phyloP scores from a whole-genome alignment of 2,113 vertebrate genomes.

The Xenopus laevis region DNA sequence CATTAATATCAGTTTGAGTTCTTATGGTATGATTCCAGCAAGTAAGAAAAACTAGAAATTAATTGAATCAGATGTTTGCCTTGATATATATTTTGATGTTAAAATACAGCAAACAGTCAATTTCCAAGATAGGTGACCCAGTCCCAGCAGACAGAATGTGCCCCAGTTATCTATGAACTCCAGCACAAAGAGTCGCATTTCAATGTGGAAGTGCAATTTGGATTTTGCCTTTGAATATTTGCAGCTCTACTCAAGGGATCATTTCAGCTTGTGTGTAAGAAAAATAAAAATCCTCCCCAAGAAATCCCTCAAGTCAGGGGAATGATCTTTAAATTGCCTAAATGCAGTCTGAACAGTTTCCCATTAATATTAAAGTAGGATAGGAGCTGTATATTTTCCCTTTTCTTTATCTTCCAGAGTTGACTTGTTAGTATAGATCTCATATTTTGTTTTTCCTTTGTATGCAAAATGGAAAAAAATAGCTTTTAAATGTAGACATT shows the following conservation, averaged over 20 bases:
- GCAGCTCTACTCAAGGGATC: not conserved
- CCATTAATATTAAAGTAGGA: not conserved
- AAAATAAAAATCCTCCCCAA: not conserved
- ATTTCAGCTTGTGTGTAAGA: not conserved
- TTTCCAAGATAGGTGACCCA: not conserved
- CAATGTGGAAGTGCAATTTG: not conserved
- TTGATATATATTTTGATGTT: not conserved
- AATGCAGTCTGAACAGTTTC: not conserved
- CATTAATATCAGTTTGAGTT: too few relatives aligned
- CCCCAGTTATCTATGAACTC: conserved; percentile 1
- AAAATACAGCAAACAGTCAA: not conserved
- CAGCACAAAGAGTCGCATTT: not conserved
- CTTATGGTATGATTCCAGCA: too few relatives aligned
- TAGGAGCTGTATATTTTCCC: too few relatives aligned
- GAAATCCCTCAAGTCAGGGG: not conserved
- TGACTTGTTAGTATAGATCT: too few relatives aligned
- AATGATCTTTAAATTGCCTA: not conserved
- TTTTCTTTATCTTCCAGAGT: too few relatives aligned
- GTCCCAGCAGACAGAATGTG: not conserved
- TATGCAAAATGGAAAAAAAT: too few relatives aligned
- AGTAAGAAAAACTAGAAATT: not conserved
- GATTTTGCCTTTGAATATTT: conserved; percentile 1
- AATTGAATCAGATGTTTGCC: not conserved
- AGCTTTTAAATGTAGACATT: too few relatives aligned
- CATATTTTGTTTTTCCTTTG: too few relatives aligned